Evolutionary conservation across 2,888 invertebrate species (phyloP), one percentile per base, ranked within the genome.

Genomic region (Zaprionus lineosus): DNA sequence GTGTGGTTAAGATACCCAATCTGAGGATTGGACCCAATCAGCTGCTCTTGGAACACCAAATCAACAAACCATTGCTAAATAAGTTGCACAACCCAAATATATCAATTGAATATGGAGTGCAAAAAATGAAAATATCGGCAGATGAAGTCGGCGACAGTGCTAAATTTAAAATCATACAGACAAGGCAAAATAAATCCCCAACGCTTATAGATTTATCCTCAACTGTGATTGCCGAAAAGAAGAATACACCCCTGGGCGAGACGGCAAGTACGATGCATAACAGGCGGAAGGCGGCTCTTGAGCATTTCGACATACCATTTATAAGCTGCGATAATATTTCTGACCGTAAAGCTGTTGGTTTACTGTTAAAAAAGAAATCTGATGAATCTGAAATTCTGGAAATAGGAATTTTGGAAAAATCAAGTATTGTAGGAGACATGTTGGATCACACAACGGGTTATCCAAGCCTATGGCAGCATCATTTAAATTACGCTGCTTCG

Each of bases 131-230:
- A 1, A 43, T 83, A 1, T 39, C 31, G 1, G 11, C 31, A 1
- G 69, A 62, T 16, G 55, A 60, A 24, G 40, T 44, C 1, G 53
- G 34, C 19, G 58, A 57, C 37, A 41, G 14, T 14, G 33, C 53
- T 56, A 29, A 59, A 58, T 19, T 14, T 47, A 6, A 36, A 56
- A 36, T 37, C 53, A 24, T 6, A 11, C 40, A 28, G 4, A n/a
- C 28, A 12, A 8, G 6, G 7, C 15, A 29, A 3, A n/a, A 37
- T 19, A 3, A 3, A 5, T 6, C 18, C 5, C 3, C 48, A 8
- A 12, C 64, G 5, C 55, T 67, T 5, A 89, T 89, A 11, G 89
- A 89, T 60, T 55, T 89, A 43, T 84, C 87, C 5, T 40, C 73
- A 2, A 83, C 89, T 1, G 58, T 89, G 1, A 86, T 87, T 44